Evolutionary conservation across 2,888 invertebrate species (phyloP).

Genomic region (Allacma fusca): DNA sequence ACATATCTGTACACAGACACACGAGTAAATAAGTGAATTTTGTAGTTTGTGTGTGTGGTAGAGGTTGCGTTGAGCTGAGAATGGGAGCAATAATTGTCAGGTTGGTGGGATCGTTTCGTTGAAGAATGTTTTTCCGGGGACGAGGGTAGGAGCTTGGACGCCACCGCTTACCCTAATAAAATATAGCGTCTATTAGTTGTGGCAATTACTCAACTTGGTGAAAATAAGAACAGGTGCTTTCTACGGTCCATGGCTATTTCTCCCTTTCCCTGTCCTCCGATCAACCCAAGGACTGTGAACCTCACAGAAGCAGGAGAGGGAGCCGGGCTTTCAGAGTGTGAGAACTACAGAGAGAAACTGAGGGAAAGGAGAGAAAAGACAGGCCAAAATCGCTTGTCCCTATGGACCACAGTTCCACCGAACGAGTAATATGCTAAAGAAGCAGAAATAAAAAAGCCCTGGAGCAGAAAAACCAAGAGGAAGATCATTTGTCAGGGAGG

Average conservation of each 20-base stretch:
- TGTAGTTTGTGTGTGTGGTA: not conserved
- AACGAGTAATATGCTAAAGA: not conserved
- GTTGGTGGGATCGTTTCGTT: conserved; percentile 25
- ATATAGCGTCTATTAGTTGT: conserved; percentile 29
- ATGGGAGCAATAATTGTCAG: conserved; percentile 41
- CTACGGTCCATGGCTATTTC: not conserved
- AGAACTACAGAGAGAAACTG: not conserved
- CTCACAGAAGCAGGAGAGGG: not conserved
- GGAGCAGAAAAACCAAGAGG: conserved; percentile 34
- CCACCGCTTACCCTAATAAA: conserved; percentile 23
- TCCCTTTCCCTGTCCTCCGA: not conserved
- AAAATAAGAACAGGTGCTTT: conserved; percentile 44
- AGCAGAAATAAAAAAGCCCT: conserved; percentile 26
- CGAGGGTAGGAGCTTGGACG: conserved; percentile 3
- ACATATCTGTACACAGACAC: not conserved
- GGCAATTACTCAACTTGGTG: conserved; percentile 46
- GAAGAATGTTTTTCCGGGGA: conserved; percentile 9
- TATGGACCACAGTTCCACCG: not conserved
- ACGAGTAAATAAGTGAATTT: conserved; percentile 22
- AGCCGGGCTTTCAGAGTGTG: not conserved
- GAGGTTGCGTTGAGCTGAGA: not conserved
- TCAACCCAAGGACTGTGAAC: not conserved
- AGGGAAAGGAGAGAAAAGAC: too few species aligned
- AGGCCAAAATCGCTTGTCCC: not conserved
- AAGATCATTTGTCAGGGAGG: conserved; percentile 36